Base-by-base conservation (phyloP, 1,140 invertebrate genomes). In the Archegozetes longisetosus region DNA sequence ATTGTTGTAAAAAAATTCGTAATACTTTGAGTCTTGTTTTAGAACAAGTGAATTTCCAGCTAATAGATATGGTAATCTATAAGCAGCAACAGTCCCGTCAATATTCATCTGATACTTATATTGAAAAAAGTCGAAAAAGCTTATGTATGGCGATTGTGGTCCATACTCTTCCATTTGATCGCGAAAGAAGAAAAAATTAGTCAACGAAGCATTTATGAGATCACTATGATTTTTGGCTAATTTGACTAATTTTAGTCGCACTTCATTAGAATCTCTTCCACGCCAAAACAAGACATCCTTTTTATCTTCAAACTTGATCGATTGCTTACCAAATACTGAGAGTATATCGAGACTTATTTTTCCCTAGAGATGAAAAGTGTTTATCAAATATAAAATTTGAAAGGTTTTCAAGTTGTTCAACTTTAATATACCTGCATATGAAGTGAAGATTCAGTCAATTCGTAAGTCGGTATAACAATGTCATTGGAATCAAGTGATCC, bases 11-110 rank as follows among this genome's bases (percentile, higher is more conserved):
- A 95, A 97, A 76, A 89, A 84, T 78, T 97, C 93, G 72, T 92
- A 92, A 72, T 90, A 97, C 23, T 79, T 75, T 0, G 92, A 97
- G 51, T 89, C 80, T 73, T 93, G 89, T 75, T 97, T 98, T 1
- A 97, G 76, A 13, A 96, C 82, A 47, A 92, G 72, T 23, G 85
- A 83, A 69, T 85, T 83, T 12, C 92, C 90, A 58, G 80, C 84
- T 56, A 97, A 70, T 14, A 97, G 76, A 72, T 92, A 96, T 1
- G 93, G 92, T 60, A 94, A 81, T 66, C 93, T 77, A 74, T 96
- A 98, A 0, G 92, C 86, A 49, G 93, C 92, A 23, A 98, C 93
- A 59, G 90, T 91, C 22, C 93, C 93, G 79, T 98, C 93, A 52
- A 97, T 80, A 70, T 84, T 91, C 23, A 98, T 70, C 75, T 92